These are phyloP conservation scores for Lepidotrigona ventralis DNA, from an alignment of 1,140 invertebrate genomes.

Conservation along the genomic window DNA sequence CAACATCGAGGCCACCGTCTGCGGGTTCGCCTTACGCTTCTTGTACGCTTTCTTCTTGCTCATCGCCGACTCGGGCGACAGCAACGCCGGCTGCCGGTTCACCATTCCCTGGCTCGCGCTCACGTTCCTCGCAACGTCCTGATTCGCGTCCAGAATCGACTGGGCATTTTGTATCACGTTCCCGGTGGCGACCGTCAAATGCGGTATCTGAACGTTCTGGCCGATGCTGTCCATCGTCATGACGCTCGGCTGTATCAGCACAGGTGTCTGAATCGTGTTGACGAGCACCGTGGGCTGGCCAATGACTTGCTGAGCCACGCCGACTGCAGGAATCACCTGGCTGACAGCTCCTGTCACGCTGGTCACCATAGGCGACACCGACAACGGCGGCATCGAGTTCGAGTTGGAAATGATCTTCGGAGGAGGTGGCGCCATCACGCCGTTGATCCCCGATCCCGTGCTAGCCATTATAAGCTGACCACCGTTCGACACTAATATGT, in stretches of 20 bases:
- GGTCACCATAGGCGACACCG: conserved; percentile 85
- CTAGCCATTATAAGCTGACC: conserved; percentile 87
- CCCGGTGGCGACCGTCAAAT: conserved; percentile 82
- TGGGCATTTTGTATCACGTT: conserved; percentile 84
- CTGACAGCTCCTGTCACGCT: conserved; percentile 86
- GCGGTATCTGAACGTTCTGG: conserved; percentile 85
- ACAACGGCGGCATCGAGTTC: conserved; percentile 84
- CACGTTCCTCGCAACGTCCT: conserved; percentile 78
- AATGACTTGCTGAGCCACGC: conserved; percentile 83
- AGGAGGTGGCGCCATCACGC: conserved; percentile 84
- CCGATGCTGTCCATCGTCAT: conserved; percentile 85
- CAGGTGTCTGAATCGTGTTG: conserved; percentile 89
- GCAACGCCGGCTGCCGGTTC: conserved; percentile 81
- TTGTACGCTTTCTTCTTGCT: conserved; percentile 86
- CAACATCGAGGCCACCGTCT: conserved; percentile 88
- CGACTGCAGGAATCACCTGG: conserved; percentile 83
- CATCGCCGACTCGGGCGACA: conserved; percentile 84
- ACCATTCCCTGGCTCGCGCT: conserved; percentile 79
- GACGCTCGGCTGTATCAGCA: conserved; percentile 88
- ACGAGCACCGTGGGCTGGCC: conserved; percentile 90
- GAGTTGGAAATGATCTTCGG: conserved; percentile 82
- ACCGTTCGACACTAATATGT: conserved; percentile 87
- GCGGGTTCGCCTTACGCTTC: conserved; percentile 86
- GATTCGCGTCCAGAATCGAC: conserved; percentile 78
- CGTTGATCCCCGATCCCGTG: conserved; percentile 80